phyloP scores from a whole-genome alignment of 2,113 vertebrate species.

The Neopipo cinnamomea region DNA sequence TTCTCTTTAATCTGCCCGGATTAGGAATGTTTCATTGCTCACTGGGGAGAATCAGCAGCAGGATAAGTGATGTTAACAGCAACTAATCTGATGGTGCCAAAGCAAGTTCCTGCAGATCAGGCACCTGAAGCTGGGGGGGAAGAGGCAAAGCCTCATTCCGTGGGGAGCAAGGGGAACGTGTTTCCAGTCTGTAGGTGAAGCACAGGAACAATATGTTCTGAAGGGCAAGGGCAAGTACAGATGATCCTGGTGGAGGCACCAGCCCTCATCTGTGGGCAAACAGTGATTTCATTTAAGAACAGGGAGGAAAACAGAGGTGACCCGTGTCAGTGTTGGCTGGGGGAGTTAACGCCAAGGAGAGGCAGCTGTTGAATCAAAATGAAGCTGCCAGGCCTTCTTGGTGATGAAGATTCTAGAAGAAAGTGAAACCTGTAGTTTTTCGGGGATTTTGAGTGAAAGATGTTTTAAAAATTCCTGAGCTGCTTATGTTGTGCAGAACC shows the following conservation, averaged over 20 bases:
- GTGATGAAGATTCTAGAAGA: not conserved
- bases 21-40: constrained; percentile 45
- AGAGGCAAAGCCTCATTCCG: not conserved
- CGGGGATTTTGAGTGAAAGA: not conserved
- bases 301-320: not conserved
- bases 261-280: not conserved
- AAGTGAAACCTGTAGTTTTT: not conserved
- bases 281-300: not conserved
- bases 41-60: constrained; percentile 9
- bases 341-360: not conserved
- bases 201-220: not conserved
- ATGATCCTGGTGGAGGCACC: not conserved
- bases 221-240: not conserved
- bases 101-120: constrained; percentile 59
- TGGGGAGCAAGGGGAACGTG: not conserved
- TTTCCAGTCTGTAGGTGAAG: not conserved
- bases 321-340: not conserved
- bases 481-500: not conserved
- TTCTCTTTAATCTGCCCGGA: constrained; percentile 54
- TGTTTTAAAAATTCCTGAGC: not conserved
- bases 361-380: not conserved
- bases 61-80: constrained; percentile 48
- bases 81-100: constrained; percentile 51
- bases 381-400: not conserved
- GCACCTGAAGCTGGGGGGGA: not conserved